Evolutionary conservation across 2,888 invertebrate genomes (phyloP).

Genomic region (Drosophila mulleri): DNA sequence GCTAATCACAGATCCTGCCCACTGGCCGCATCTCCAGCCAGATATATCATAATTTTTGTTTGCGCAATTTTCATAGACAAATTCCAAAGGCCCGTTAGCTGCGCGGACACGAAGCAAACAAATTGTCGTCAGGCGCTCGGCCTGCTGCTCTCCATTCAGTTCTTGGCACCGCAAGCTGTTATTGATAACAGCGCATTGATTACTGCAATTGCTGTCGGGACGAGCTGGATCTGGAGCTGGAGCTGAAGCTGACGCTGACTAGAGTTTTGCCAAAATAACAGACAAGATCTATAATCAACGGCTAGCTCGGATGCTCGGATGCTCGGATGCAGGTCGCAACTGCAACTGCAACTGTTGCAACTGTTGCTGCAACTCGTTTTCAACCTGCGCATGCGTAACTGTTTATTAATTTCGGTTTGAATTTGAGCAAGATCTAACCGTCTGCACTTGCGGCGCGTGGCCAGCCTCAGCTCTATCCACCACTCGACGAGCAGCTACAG

Average conservation of each 20-base stretch:
- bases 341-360: constrained; percentile 5
- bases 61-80: constrained; percentile 74
- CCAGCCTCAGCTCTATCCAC: not conserved
- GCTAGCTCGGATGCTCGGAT: constrained; percentile 24
- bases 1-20: constrained; percentile 62
- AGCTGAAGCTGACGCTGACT: constrained; percentile 10
- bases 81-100: constrained; percentile 54
- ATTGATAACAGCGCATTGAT: constrained; percentile 79
- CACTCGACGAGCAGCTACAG: not conserved
- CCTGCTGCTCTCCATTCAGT: constrained; percentile 58
- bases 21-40: constrained; percentile 23
- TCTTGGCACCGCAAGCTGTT: constrained; percentile 77
- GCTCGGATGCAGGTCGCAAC: constrained; percentile 17
- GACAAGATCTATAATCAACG: constrained; percentile 65
- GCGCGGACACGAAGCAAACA: constrained; percentile 39
- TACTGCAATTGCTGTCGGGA: constrained; percentile 69
- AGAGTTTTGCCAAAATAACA: constrained; percentile 67
- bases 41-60: constrained; percentile 75
- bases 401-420: constrained; percentile 72
- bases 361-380: constrained; percentile 58
- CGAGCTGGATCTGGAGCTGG: constrained; percentile 9
- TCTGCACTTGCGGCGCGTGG: constrained; percentile 14
- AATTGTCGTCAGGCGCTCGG: constrained; percentile 29
- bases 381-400: constrained; percentile 72
- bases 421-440: constrained; percentile 22